Base-by-base conservation (phyloP, 2,113 vertebrate genomes). In the Platysteira castanea region DNA sequence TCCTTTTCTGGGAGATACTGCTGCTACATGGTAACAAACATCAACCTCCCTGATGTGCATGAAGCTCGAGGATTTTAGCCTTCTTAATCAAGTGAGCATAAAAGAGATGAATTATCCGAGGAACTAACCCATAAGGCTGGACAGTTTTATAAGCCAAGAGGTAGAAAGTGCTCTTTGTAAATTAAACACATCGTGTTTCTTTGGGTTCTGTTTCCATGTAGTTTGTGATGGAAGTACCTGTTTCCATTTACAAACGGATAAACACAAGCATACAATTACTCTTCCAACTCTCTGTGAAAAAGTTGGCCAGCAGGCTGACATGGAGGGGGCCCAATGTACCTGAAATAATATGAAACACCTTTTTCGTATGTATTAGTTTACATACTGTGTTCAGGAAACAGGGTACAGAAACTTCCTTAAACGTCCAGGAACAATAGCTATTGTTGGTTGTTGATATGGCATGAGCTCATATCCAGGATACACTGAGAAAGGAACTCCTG, bases 381-480 rank as follows among this genome's bases (percentile, higher is more conserved):
- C 77, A 95, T 98, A 97, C 97, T 92, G 95, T 95, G 92, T 82
- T 93, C 96, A 98, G 98, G 98, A 98, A 98, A 98, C 97, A 93
- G 93, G 89, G 93, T 53, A 95, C 96, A 98, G 98, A 97, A 96
- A 98, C 97, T 98, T 98, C 98, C 98, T 96, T 96, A 84, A 91
- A 96, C 96, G 90, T 85, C 59, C 90, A 92, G 91, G 90, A 98
- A 98, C 98, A 99, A 99, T 98, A 94, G 95, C 93, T 95, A 98
- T 99, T 99, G 98, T 99, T 95, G 61, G 87, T 44, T 90, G 81
- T 93, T 94, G 96, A 98, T 97, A 98, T 4, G 97, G 87, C 69
- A 94, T 98, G 98, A 98, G 98, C 98, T 99, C 98, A 98, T 97
- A 98, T 98, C 97, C 97, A 98, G 96, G 96, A 96, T 93, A 95